Evolutionary conservation across 2,888 invertebrate species (phyloP), one percentile per base, ranked within the genome.

Genomic region (Eupithecia tripunctaria): DNA sequence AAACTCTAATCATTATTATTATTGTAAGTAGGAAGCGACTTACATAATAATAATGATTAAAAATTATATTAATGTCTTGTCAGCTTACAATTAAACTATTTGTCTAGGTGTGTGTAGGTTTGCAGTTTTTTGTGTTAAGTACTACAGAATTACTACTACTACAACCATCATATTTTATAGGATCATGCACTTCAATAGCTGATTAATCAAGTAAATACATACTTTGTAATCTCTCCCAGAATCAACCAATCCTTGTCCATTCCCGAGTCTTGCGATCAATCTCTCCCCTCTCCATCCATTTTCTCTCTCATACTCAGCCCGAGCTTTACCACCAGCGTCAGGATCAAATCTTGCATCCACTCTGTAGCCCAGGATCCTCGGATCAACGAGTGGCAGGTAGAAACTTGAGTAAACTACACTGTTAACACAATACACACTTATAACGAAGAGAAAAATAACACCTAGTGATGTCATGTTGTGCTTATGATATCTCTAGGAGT

Each of bases 371-470:
- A 94, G 79, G 66, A 91, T 86, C 27, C 85, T 84, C 0, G 88
- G 87, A 75, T 93, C 86, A 51, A 85, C 89, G 43, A 94, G 76
- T 12, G 94, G 93, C 67, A 90, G 91, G 90, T 91, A 94, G 82
- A 94, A 94, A 84, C 91, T 91, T 0, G 93, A 94, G 78, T 87
- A 89, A 4, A 89, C 72, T 15, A 81, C 82, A 67, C 84, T 78
- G 18, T 86, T 85, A 0, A 68, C 47, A 70, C 65, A 0, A 74
- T 1, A 25, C 41, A 43, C 8, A 21, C 29, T 15, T 25, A 64
- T 6, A 25, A 64, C 7, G 38, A 73, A 56, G 21, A 56, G 5
- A 25, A 56, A 56, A 25, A 56, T 56, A n/a, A 25, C 56, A 25
- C 25, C 14, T 25, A 25, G 25, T 56, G 56, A 56, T 56, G 25